phyloP scores from a whole-genome alignment of 2,888 invertebrate species.

The Harpagoxenus sublaevis region DNA sequence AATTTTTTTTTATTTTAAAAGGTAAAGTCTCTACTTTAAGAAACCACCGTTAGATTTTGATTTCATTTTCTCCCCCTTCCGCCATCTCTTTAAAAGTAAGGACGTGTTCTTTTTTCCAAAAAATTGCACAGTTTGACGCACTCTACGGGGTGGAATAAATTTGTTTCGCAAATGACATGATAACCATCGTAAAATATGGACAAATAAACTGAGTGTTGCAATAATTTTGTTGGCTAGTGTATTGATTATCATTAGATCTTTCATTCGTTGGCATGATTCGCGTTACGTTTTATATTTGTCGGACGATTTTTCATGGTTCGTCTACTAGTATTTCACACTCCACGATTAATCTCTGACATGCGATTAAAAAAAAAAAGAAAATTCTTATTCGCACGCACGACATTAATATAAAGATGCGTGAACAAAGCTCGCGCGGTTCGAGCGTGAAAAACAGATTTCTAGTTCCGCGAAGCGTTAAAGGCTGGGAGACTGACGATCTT shows the following conservation, averaged over 20 bases:
- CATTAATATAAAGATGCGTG: constrained; percentile 17
- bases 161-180: too few relatives aligned
- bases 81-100: too few relatives aligned
- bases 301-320: background rate
- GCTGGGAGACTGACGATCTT: constrained; percentile 61
- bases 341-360: background rate
- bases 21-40: too few relatives aligned
- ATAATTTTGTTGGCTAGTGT: background rate
- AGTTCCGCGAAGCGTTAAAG: constrained; percentile 65
- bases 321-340: background rate
- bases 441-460: constrained; percentile 61
- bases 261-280: background rate
- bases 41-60: too few relatives aligned
- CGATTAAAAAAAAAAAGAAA: background rate
- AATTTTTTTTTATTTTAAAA: too few relatives aligned
- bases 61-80: too few relatives aligned
- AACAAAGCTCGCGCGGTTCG: constrained; percentile 30
- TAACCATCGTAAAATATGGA: too few relatives aligned
- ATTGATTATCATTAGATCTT: background rate
- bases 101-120: too few relatives aligned
- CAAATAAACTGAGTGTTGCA: too few relatives aligned
- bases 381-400: background rate
- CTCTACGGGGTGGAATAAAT: too few relatives aligned
- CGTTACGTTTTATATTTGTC: background rate
- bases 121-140: too few relatives aligned